Evolutionary conservation across 2,888 invertebrate species (phyloP).

Genomic region (Mimumesa dahlbomi): DNA sequence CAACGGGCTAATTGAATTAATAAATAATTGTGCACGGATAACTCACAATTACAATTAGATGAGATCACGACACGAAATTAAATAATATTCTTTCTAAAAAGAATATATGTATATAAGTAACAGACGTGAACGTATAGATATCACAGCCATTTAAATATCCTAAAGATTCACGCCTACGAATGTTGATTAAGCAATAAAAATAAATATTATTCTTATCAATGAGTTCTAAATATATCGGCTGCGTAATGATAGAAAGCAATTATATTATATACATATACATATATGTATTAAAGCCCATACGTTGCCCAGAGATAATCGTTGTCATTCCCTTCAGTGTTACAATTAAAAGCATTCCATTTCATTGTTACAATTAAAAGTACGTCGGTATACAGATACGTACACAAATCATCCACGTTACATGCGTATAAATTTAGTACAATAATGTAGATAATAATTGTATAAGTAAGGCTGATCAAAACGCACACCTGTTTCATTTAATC

Average conservation of each 20-base stretch:
- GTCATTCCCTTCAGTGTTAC: constrained; percentile 28
- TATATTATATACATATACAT: constrained; percentile 11
- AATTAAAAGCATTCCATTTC: constrained; percentile 33
- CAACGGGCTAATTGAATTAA: constrained; percentile 34
- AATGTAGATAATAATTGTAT: constrained; percentile 56
- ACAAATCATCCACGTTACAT: constrained; percentile 51
- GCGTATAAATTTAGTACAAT: constrained; percentile 49
- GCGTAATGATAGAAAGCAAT: neutral
- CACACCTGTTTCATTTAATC: constrained; percentile 7
- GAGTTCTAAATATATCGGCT: neutral
- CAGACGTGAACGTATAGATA: no score
- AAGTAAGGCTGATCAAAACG: constrained; percentile 65
- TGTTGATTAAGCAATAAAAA: neutral
- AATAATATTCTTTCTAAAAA: neutral
- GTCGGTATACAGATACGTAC: constrained; percentile 56
- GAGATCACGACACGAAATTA: no score
- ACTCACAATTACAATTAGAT: neutral
- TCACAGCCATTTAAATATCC: constrained; percentile 48
- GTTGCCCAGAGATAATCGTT: constrained; percentile 55
- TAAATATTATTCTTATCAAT: neutral
- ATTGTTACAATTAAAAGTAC: constrained; percentile 39
- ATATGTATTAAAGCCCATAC: constrained; percentile 25
- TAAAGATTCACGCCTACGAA: constrained; percentile 22
- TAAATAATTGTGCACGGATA: neutral
- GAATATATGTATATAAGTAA: no score